Evolutionary conservation across 2,797 vertebrate species (phyloP).

Genomic region (Epinephelus malabaricus): DNA sequence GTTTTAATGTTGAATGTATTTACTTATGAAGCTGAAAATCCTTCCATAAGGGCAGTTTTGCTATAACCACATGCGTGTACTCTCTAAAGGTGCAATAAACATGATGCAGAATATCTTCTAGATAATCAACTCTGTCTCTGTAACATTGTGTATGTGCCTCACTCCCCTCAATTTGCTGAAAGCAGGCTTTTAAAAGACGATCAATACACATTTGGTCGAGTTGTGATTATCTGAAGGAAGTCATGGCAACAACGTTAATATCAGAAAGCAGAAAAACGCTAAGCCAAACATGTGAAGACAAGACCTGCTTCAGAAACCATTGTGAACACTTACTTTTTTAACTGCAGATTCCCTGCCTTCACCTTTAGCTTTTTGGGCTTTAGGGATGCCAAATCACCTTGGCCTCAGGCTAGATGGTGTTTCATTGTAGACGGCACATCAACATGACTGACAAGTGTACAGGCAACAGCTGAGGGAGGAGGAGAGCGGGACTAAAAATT

Average conservation of each 20-base stretch:
- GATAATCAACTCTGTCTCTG: background rate
- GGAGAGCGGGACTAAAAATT: background rate
- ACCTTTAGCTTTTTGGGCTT: constrained; percentile 5
- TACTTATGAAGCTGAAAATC: background rate
- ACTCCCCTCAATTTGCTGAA: background rate
- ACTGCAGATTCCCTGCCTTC: constrained; percentile 26
- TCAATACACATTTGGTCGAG: background rate
- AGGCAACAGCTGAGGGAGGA: background rate
- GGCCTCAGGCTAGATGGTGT: constrained; percentile 11
- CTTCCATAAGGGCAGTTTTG: background rate
- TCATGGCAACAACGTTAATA: background rate
- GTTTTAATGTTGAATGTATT: constrained; percentile 18
- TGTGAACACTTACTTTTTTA: constrained; percentile 6
- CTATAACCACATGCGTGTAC: background rate
- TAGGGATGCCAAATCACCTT: constrained; percentile 5
- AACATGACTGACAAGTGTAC: constrained; percentile 28
- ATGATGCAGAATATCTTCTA: background rate
- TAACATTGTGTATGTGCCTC: background rate
- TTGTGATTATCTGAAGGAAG: constrained; percentile 1
- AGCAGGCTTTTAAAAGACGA: background rate
- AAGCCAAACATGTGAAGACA: constrained; percentile 20
- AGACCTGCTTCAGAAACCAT: constrained; percentile 5
- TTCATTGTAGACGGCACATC: constrained; percentile 23
- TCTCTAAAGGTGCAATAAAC: background rate
- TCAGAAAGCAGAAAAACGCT: constrained; percentile 6